Conservation (phyloP, 2,888 invertebrate species). For the Apamea anceps region DNA sequence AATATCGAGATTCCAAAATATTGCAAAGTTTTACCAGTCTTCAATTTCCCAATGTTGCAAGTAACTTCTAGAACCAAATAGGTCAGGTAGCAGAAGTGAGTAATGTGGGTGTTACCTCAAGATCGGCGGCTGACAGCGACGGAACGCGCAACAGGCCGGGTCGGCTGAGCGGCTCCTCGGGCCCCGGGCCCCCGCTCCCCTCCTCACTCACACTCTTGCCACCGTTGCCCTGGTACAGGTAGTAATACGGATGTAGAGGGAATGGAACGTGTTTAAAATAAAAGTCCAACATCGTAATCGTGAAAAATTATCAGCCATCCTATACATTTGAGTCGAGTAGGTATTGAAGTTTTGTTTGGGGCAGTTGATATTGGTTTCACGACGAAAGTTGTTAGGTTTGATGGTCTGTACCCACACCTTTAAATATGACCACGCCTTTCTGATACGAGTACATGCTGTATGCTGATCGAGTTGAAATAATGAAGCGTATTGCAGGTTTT, state of each 20-base stretch:
- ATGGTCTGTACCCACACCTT: too few relatives aligned
- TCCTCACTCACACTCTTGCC: conserved; percentile 77
- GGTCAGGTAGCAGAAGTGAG: neutral
- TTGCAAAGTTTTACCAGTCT: neutral
- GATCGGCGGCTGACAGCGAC: conserved; percentile 91
- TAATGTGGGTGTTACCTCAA: conserved; percentile 80
- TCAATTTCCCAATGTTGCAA: neutral
- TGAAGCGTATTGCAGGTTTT: neutral
- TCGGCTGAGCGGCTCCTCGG: conserved; percentile 87
- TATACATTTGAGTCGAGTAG: neutral
- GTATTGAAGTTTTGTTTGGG: neutral
- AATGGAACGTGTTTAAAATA: conserved; percentile 7
- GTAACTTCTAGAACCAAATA: conserved; percentile 4
- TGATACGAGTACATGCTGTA: neutral
- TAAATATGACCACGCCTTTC: neutral
- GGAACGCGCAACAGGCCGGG: conserved; percentile 91
- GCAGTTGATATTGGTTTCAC: neutral
- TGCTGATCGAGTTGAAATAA: neutral
- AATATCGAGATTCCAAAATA: neutral
- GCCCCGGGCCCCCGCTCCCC: conserved; percentile 72
- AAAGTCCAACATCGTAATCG: neutral
- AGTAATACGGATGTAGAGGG: conserved; percentile 1
- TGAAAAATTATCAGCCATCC: neutral
- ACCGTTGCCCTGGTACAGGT: conserved; percentile 79
- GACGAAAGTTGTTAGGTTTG: neutral